These are phyloP conservation scores for Suricata suricatta DNA, from an alignment of 2,113 vertebrate species.

Conservation along the genomic window DNA sequence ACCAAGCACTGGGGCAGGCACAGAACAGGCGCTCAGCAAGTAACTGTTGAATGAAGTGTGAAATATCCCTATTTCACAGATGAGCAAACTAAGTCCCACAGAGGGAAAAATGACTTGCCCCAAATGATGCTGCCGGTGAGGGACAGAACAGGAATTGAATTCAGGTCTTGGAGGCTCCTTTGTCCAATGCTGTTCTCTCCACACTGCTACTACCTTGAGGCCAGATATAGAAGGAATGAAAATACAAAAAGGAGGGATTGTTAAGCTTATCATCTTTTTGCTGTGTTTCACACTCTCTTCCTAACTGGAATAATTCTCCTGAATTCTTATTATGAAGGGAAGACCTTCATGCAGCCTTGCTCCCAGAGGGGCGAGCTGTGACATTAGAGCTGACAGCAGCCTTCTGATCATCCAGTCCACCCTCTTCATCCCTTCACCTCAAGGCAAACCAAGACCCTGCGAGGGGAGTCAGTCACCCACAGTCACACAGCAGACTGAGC, in stretches of 20 bases:
- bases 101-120: neutral
- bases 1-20: neutral
- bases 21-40: neutral
- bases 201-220: neutral
- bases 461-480: neutral
- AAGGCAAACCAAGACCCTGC: neutral
- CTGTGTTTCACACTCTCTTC: neutral
- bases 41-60: neutral
- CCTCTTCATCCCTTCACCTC: no score
- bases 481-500: neutral
- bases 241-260: neutral
- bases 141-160: neutral
- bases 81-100: neutral
- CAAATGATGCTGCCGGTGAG: neutral
- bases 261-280: neutral
- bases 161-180: neutral
- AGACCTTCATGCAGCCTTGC: neutral
- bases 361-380: neutral
- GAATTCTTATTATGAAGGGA: neutral
- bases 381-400: no score
- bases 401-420: neutral
- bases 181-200: neutral
- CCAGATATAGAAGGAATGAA: neutral
- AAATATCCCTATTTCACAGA: neutral
- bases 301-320: neutral